phyloP scores from a whole-genome alignment of 2,888 invertebrate genomes.

The Cataglyphis altisquamis region DNA sequence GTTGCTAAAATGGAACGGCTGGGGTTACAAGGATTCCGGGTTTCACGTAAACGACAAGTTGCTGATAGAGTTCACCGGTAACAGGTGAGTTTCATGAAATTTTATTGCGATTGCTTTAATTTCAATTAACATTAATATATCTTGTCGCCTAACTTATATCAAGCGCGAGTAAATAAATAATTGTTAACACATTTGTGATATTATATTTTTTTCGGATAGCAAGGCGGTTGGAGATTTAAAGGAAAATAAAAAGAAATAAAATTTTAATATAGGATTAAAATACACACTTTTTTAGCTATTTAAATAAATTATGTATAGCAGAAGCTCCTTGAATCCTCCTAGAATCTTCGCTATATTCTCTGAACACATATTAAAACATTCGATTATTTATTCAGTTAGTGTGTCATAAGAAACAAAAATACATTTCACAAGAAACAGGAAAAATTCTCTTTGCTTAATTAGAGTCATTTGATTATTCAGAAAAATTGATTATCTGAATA shows the following conservation, averaged over 20 bases:
- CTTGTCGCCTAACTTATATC: neutral
- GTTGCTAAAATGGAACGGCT: slow-evolving; percentile 98
- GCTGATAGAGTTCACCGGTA: slow-evolving; percentile 93
- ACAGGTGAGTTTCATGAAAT: slow-evolving; percentile 89
- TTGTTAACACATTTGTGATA: too few species aligned
- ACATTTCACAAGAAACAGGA: too few species aligned
- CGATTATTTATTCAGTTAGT: too few species aligned
- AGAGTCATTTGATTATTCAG: too few species aligned
- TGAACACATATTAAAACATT: too few species aligned
- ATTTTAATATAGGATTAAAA: neutral
- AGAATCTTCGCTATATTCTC: too few species aligned
- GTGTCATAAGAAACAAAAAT: too few species aligned
- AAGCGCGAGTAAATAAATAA: neutral
- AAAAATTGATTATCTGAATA: too few species aligned
- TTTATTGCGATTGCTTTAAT: neutral
- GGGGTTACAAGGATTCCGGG: slow-evolving; percentile 99
- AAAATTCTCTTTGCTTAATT: too few species aligned
- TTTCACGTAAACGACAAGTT: slow-evolving; percentile 91
- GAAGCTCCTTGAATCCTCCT: neutral
- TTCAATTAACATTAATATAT: neutral
- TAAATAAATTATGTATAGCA: neutral
- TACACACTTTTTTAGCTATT: neutral
- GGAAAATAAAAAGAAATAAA: neutral
- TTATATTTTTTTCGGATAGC: too few species aligned
- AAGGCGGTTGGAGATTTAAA: neutral